Base-by-base conservation (phyloP, 30 jellyfish, hydroid and myxozoan species). In the Hydractinia echinata region DNA sequence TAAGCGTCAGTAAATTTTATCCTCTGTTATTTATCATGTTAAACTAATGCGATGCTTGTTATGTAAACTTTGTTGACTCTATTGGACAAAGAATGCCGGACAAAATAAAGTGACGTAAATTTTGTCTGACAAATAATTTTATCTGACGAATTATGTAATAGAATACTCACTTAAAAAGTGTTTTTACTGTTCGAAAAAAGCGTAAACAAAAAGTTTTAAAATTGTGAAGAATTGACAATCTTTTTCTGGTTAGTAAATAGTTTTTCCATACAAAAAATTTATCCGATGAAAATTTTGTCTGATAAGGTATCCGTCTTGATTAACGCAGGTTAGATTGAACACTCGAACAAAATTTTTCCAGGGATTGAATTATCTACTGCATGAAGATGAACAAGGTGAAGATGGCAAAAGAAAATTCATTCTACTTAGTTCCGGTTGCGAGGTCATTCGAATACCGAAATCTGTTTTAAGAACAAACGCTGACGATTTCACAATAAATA, bases 371-470 rank as follows among this genome's bases (percentile, higher is more conserved):
- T 80, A n/a, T 5, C n/a, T 66, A 16, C 67, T 66, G 84, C 51
- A 55, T 8, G 87, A 80, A 67, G 87, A 80, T 5, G 70, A 80
- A 15, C 83, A 49, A 62, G 44, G 50, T 79, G 16, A 49, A 14
- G 87, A 80, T 50, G 48, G 83, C 21, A 21, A 7, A 50, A 51
- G 84, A n/a, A 21, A 58, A 18, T 80, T 80, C 48, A 49, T 67
- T 20, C 60, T 80, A 10, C 4, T 80, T 7, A 80, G 87, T 80
- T 61, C 87, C 4, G 87, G 87, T 19, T 80, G 87, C 53, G 87
- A 80, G 13, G 61, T 80, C 44, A 61, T 80, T 20, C 68, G 84
- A 5, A 80, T 80, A 5, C 39, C 82, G 3, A 80, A 80, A 80
- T n/a, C 83, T 0, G 64, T 50, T 44, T 9, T 80, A 50, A 62